Evolutionary conservation across 2,113 vertebrate genomes (phyloP).

Genomic region (Rhynchomys soricoides): DNA sequence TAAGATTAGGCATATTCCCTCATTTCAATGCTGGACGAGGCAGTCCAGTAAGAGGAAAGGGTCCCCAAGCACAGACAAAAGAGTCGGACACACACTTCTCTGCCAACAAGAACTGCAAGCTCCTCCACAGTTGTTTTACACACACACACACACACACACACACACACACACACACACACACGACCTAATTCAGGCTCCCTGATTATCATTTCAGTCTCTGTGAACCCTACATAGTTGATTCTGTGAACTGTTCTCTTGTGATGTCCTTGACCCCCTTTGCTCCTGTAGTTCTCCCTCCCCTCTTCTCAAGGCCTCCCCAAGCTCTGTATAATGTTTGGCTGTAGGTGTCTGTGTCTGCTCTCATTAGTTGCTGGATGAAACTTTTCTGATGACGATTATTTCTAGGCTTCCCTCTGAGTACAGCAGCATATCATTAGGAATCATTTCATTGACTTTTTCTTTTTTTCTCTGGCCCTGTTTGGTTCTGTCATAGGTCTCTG

Average conservation of each 20-base stretch:
- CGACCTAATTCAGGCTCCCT: not conserved
- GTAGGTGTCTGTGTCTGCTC: not conserved
- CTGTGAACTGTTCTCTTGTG: not conserved
- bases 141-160: no score
- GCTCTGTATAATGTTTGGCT: not conserved
- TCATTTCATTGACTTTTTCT: not conserved
- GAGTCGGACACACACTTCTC: not conserved
- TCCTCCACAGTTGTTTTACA: no score
- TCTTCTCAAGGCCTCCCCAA: not conserved
- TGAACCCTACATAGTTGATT: not conserved
- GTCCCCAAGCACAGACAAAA: not conserved
- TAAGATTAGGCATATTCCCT: not conserved
- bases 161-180: no score
- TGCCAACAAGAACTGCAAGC: not conserved
- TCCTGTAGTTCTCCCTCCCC: not conserved
- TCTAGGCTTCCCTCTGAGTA: not conserved
- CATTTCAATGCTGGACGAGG: not conserved
- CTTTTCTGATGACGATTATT: not conserved
- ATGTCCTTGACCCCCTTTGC: not conserved
- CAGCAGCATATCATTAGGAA: not conserved
- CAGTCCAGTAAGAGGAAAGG: not conserved
- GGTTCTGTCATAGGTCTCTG: not conserved
- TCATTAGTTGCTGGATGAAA: not conserved
- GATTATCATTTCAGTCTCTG: not conserved
- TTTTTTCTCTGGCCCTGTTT: not conserved